Evolutionary conservation across 2,797 vertebrate species (phyloP).

Genomic region (Acanthurus leucopareius): DNA sequence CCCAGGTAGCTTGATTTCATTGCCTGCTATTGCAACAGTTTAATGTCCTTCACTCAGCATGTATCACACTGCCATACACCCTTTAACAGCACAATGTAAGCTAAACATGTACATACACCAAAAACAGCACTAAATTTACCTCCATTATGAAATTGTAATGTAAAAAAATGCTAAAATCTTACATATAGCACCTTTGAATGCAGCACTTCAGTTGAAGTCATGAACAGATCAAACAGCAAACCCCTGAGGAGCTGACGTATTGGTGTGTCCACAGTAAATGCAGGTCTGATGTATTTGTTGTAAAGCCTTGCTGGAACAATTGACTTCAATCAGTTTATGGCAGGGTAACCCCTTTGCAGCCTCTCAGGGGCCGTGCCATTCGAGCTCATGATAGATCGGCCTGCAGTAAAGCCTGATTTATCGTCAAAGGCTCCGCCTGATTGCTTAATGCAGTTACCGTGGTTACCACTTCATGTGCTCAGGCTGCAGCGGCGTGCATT

Average conservation of each 20-base stretch:
- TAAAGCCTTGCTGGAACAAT: not conserved
- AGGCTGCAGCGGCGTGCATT: constrained; percentile 31
- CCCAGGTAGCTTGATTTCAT: too few species aligned
- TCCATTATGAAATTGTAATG: too few species aligned
- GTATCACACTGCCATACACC: too few species aligned
- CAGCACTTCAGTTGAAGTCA: not conserved
- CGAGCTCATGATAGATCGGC: not conserved
- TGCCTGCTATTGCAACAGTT: too few species aligned
- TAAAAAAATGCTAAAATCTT: too few species aligned
- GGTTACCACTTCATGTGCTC: constrained; percentile 52
- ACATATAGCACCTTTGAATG: too few species aligned
- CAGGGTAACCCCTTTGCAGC: not conserved
- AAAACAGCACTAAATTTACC: too few species aligned
- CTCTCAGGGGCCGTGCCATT: not conserved
- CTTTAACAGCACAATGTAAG: too few species aligned
- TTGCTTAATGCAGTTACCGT: constrained; percentile 60
- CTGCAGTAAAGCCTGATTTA: constrained; percentile 24
- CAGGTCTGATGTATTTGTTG: not conserved
- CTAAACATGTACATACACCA: too few species aligned
- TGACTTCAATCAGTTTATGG: not conserved
- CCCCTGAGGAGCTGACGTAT: not conserved
- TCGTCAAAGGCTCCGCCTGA: not conserved
- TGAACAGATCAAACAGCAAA: not conserved
- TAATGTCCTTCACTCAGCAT: too few species aligned
- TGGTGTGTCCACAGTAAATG: not conserved